Evolutionary conservation across 2,797 vertebrate genomes (phyloP).

Genomic region (Anniella stebbinsi): DNA sequence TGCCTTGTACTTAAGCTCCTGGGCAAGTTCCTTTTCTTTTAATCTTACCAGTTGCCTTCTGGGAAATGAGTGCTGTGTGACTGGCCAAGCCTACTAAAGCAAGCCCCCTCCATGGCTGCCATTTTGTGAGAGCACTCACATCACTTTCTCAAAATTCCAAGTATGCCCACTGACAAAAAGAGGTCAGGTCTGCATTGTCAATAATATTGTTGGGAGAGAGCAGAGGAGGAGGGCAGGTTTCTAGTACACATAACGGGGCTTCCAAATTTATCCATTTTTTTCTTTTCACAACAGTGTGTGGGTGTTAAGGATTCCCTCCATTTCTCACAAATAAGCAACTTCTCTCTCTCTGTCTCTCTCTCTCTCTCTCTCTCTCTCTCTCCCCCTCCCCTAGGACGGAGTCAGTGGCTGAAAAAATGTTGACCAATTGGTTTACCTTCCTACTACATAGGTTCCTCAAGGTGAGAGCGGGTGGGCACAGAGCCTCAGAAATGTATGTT

Average conservation of each 20-base stretch:
- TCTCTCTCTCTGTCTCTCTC: not conserved
- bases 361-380: not conserved
- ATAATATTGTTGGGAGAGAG: not conserved
- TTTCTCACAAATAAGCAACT: not conserved
- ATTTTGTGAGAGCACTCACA: no score
- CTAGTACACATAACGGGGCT: not conserved
- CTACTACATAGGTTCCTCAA: conserved; percentile 67
- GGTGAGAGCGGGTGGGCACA: not conserved
- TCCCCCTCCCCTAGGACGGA: conserved; percentile 7
- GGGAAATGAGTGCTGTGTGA: no score
- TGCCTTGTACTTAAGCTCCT: no score
- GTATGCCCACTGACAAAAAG: no score
- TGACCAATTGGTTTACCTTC: conserved; percentile 87
- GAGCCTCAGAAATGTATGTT: not conserved
- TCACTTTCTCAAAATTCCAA: no score
- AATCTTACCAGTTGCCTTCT: no score
- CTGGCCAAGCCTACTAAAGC: no score
- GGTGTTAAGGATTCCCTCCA: not conserved
- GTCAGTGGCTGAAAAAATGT: conserved; percentile 39
- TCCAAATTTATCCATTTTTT: not conserved
- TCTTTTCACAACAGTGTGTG: not conserved
- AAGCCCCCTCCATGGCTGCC: no score
- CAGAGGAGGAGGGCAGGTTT: not conserved
- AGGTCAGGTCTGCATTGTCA: not conserved
- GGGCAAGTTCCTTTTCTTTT: no score